Evolutionary conservation across 2,113 vertebrate genomes (phyloP), one percentile per base, ranked within the genome.

Genomic region (Silurus glanis): DNA sequence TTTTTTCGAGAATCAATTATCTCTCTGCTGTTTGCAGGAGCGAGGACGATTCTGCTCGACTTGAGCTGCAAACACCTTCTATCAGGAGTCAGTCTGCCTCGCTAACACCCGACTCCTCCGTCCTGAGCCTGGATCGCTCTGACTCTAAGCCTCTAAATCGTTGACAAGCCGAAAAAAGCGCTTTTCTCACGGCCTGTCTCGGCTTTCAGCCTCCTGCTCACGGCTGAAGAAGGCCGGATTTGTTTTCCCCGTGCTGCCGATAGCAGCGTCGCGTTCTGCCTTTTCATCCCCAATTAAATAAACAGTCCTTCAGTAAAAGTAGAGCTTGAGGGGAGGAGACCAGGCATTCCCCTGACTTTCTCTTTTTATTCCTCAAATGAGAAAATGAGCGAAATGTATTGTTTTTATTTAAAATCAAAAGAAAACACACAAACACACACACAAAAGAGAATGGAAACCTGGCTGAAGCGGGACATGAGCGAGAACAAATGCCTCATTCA

Each of bases 11-110:
- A 95, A 95, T 95, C 95, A 95, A 95, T 95, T 95, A 95, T 94
- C 91, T 92, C 89, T 92, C 89, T 92, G 92, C 93, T 95, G 93
- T 95, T 95, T 93, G 93, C 83, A 90, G 89, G 90, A 94, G 93
- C 93, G 92, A 93, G 94, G 93, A 94, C 93, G 93, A 95, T 95
- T 95, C 93, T 92, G 93, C 90, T 91, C 89, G 93, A 94, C 94
- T 95, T 95, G 94, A 95, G 94, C 94, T 92, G 93, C 93, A 95
- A 95, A 95, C 94, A 94, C 95, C 93, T 95, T 94, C 94, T 94
- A 95, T 95, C 95, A 94, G 91, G 93, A 95, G 94, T 95, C 95
- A 95, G 93, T 95, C 94, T 94, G 94, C 92, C 93, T 94, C 91
- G 92, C 93, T 95, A 94, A 95, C 94, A 94, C 94, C 95, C 92